Conservation (phyloP, 1,140 invertebrate species). For the Himalopsyche phryganea region DNA sequence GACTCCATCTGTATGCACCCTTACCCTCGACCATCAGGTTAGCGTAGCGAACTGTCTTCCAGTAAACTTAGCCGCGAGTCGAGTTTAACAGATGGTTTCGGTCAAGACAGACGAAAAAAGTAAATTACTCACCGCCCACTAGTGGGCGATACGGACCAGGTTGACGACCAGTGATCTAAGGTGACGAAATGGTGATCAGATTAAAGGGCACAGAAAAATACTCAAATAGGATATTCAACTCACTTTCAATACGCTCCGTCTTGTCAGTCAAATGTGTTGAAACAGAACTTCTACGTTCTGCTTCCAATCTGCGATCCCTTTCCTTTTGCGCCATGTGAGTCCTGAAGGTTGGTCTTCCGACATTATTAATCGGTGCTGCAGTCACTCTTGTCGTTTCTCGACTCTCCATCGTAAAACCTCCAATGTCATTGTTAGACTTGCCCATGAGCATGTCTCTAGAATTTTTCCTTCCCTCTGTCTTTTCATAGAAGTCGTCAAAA, state of each 20-base stretch:
- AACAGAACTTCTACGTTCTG: slow-evolving; percentile 70
- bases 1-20: too few relatives aligned
- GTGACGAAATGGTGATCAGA: too few relatives aligned
- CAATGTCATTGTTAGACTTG: slow-evolving; percentile 44
- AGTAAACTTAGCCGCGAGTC: too few relatives aligned
- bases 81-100: too few relatives aligned
- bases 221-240: too few relatives aligned
- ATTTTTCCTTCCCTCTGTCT: slow-evolving; percentile 49
- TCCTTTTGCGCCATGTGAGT: slow-evolving; percentile 61
- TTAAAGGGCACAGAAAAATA: too few relatives aligned
- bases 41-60: too few relatives aligned
- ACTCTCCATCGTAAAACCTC: slow-evolving; percentile 38
- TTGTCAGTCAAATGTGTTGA: slow-evolving; percentile 71
- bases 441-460: slow-evolving; percentile 50
- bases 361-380: slow-evolving; percentile 40
- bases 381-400: slow-evolving; percentile 29
- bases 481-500: slow-evolving; percentile 42
- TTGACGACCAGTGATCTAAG: too few relatives aligned
- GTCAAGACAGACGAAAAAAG: too few relatives aligned
- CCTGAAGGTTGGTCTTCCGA: slow-evolving; percentile 59
- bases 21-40: too few relatives aligned
- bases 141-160: too few relatives aligned
- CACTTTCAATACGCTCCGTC: slow-evolving; percentile 67
- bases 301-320: slow-evolving; percentile 62
- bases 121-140: too few relatives aligned